Evolutionary conservation across 2,797 vertebrate species (phyloP).

Genomic region (Austrolebias charrua): DNA sequence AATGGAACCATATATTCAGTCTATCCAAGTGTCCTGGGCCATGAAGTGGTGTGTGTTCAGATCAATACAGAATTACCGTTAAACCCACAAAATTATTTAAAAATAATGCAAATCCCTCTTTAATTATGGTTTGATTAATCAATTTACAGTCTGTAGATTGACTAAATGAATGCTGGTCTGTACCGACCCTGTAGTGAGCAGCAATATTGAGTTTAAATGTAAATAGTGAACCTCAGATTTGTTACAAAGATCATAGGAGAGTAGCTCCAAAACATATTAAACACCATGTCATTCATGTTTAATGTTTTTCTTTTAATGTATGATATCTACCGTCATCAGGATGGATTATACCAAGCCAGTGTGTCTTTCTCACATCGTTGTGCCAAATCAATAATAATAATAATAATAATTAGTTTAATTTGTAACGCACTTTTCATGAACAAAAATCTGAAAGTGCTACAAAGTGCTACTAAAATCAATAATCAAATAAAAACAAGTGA

Average conservation of each 20-base stretch:
- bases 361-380: conserved; percentile 34
- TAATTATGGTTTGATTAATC: conserved; percentile 20
- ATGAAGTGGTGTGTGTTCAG: conserved; percentile 36
- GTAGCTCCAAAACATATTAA: conserved; percentile 38
- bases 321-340: conserved; percentile 30
- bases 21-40: conserved; percentile 59
- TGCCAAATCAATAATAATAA: too few relatives aligned
- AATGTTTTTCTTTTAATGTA: conserved; percentile 10
- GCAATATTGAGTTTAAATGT: conserved; percentile 66
- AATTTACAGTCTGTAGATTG: not conserved
- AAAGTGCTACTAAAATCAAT: too few relatives aligned
- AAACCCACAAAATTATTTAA: conserved; percentile 4
- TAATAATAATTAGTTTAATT: too few relatives aligned
- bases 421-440: too few relatives aligned
- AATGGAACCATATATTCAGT: conserved; percentile 61
- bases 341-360: conserved; percentile 21
- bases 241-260: conserved; percentile 49
- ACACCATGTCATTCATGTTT: conserved; percentile 41
- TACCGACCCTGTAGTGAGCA: conserved; percentile 39
- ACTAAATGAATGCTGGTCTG: conserved; percentile 33
- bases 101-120: conserved; percentile 15
- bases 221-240: conserved; percentile 63
- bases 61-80: conserved; percentile 46
- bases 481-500: too few relatives aligned
- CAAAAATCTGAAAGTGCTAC: too few relatives aligned